Evolutionary conservation across 2,113 vertebrate species (phyloP).

Genomic region (Hemiscyllium ocellatum): DNA sequence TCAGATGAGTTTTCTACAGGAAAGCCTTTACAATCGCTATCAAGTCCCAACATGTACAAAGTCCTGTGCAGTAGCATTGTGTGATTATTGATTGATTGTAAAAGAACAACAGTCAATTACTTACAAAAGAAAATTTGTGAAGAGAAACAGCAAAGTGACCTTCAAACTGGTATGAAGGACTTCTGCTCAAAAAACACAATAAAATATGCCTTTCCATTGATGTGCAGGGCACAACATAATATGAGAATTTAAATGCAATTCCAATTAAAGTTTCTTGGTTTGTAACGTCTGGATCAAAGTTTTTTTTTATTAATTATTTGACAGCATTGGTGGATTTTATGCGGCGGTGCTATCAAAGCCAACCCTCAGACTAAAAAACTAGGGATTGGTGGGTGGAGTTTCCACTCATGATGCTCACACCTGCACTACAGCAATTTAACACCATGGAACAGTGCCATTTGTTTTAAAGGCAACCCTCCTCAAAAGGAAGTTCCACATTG

Average conservation of each 20-base stretch:
- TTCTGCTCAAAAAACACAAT: background rate
- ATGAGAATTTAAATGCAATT: background rate
- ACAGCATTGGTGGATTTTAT: too few relatives aligned
- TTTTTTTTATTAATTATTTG: too few relatives aligned
- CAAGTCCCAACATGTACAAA: slow-evolving; percentile 1
- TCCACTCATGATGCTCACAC: background rate
- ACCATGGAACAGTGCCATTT: background rate
- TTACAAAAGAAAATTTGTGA: background rate
- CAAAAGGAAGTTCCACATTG: background rate
- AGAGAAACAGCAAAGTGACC: background rate
- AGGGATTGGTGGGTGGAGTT: too few relatives aligned
- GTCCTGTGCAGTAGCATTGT: background rate
- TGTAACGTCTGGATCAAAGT: background rate
- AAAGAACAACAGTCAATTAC: background rate
- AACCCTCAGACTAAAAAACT: background rate
- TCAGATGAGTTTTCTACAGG: background rate
- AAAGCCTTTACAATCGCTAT: background rate
- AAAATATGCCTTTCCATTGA: background rate
- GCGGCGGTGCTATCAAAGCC: too few relatives aligned
- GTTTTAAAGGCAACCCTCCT: background rate
- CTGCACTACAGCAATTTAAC: background rate
- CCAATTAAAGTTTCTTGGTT: background rate
- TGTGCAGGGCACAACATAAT: background rate
- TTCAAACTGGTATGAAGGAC: background rate
- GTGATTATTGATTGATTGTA: background rate